Evolutionary conservation across 2,888 invertebrate genomes (phyloP).

Genomic region (Melitaea athalia): DNA sequence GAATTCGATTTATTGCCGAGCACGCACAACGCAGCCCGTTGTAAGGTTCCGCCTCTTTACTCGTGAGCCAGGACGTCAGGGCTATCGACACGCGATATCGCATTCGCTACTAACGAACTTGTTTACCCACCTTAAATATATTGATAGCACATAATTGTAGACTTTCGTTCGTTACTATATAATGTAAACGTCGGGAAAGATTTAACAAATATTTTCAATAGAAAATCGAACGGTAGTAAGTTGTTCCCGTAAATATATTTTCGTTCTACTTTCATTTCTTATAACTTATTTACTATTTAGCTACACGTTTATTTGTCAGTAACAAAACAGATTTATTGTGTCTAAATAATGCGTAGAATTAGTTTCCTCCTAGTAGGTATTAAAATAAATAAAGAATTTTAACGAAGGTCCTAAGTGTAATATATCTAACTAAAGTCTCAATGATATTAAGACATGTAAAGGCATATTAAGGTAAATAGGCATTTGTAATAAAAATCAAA

Average conservation of each 20-base stretch:
- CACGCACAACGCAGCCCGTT: conserved; percentile 66
- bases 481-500: too few relatives aligned
- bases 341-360: not conserved
- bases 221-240: not conserved
- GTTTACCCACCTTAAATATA: conserved; percentile 48
- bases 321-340: not conserved
- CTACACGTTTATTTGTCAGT: not conserved
- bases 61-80: conserved; percentile 51
- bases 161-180: conserved; percentile 19
- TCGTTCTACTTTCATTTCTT: not conserved
- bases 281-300: not conserved
- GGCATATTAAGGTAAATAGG: too few relatives aligned
- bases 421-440: too few relatives aligned
- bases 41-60: conserved; percentile 69
- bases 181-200: conserved; percentile 11
- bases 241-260: not conserved
- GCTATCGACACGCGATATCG: conserved; percentile 66
- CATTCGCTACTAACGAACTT: conserved; percentile 59
- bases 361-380: not conserved
- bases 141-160: conserved; percentile 24
- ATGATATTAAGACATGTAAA: too few relatives aligned
- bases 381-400: too few relatives aligned
- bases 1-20: conserved; percentile 69
- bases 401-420: too few relatives aligned
- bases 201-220: conserved; percentile 6